Percentiles rank a stretch among this genome's conserved stretches.
These are phyloP conservation scores for Cyanistes caeruleus DNA, from an alignment of 2,113 vertebrate genomes.

Conservation along the genomic window DNA sequence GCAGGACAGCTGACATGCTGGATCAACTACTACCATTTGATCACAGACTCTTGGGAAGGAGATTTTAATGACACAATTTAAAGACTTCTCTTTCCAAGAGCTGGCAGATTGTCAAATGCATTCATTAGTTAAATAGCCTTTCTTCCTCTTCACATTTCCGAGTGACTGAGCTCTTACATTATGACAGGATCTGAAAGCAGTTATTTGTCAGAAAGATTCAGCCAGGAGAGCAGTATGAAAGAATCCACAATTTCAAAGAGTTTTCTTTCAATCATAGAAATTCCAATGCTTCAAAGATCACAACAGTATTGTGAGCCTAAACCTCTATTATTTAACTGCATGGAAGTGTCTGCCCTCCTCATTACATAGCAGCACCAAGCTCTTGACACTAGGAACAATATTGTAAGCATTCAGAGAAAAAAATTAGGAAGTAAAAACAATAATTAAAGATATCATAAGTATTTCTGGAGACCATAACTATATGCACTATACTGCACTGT, in stretches of 20 bases:
- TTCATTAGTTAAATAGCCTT: not conserved
- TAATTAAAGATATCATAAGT: not conserved
- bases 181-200: not conserved
- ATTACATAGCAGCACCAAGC: not conserved
- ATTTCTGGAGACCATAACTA: not conserved
- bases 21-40: not conserved
- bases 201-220: not conserved
- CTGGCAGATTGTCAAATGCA: not conserved
- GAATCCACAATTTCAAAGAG: not conserved
- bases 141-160: not conserved
- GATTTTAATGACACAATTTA: not conserved
- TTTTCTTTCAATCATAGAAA: not conserved
- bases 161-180: not conserved
- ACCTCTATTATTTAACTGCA: not conserved
- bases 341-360: not conserved
- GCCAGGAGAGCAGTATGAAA: not conserved
- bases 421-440: not conserved
- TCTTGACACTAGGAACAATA: not conserved
- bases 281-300: not conserved
- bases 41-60: not conserved
- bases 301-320: not conserved
- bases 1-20: not conserved
- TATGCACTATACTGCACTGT: not conserved
- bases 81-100: not conserved
- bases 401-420: not conserved